Percentiles rank a stretch among this genome's conserved stretches.
Evolutionary conservation across 2,888 invertebrate species (phyloP).

Genomic region (Xestobium rufovillosum): DNA sequence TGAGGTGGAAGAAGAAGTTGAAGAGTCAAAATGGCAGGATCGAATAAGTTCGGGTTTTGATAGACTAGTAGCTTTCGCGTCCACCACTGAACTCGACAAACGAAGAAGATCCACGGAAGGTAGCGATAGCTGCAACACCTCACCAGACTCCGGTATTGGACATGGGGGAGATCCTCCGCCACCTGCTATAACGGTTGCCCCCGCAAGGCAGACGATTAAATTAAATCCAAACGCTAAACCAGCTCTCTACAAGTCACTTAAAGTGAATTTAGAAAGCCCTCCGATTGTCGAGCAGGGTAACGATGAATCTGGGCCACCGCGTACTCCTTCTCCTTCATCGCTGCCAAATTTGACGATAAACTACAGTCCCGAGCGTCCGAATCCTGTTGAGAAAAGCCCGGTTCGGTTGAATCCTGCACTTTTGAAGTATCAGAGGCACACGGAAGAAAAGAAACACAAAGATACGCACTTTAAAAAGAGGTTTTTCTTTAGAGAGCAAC

Average conservation of each 20-base stretch:
- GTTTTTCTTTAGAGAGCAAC: constrained; percentile 62
- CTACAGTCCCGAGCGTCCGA: constrained; percentile 32
- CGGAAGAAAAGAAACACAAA: constrained; percentile 38
- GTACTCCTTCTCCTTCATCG: constrained; percentile 51
- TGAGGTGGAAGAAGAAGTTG: constrained; percentile 60
- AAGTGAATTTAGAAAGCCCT: constrained; percentile 47
- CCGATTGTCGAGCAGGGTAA: constrained; percentile 38
- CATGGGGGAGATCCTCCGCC: constrained; percentile 55
- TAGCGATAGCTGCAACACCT: constrained; percentile 68
- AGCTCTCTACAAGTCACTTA: constrained; percentile 39
- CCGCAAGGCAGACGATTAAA: constrained; percentile 35
- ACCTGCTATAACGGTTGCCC: constrained; percentile 43
- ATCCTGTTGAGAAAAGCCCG: constrained; percentile 35
- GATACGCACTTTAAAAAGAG: constrained; percentile 78
- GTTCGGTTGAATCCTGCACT: constrained; percentile 47
- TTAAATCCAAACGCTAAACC: constrained; percentile 38
- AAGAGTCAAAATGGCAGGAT: constrained; percentile 87
- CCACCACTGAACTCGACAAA: constrained; percentile 76
- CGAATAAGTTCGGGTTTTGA: constrained; percentile 91
- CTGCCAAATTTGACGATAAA: constrained; percentile 42
- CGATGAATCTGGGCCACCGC: constrained; percentile 47
- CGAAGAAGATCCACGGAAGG: constrained; percentile 78
- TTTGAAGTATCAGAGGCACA: constrained; percentile 53
- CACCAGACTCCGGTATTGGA: constrained; percentile 80
- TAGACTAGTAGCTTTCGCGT: constrained; percentile 86